These are phyloP conservation scores for Dryoscopus gambensis DNA, from an alignment of 2,113 vertebrate genomes.

Conservation along the genomic window DNA sequence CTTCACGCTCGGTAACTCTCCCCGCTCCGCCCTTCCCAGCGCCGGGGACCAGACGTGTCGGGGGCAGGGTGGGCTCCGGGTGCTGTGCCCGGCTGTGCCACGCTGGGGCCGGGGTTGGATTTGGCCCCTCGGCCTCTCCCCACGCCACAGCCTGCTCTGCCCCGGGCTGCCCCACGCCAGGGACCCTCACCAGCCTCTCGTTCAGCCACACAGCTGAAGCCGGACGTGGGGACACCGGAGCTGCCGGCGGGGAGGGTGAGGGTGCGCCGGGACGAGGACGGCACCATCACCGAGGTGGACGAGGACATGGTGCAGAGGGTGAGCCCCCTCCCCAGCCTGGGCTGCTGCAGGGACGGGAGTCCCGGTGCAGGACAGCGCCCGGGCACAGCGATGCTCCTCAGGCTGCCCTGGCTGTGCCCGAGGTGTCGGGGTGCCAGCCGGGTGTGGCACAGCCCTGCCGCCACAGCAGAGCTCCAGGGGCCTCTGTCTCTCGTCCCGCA, in stretches of 20 bases:
- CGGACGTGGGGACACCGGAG: constrained; percentile 89
- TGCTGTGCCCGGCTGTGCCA: background rate
- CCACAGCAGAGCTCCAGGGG: background rate
- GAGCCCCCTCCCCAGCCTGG: background rate
- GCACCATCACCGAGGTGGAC: constrained; percentile 74
- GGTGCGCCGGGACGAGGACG: constrained; percentile 76
- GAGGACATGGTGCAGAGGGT: constrained; percentile 84
- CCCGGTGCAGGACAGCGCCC: background rate
- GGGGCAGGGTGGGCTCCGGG: background rate
- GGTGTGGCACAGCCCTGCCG: background rate
- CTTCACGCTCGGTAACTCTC: constrained; percentile 79
- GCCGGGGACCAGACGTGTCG: accelerated
- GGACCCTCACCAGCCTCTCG: background rate
- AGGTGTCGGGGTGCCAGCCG: too few relatives aligned
- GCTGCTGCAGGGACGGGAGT: accelerated
- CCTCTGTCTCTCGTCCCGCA: constrained; percentile 4
- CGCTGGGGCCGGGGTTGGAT: accelerated
- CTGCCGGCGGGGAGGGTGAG: constrained; percentile 79
- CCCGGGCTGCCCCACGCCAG: accelerated
- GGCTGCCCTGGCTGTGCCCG: background rate
- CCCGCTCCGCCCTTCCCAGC: background rate
- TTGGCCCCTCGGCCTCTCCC: background rate
- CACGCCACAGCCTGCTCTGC: accelerated
- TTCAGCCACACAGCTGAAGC: constrained; percentile 90
- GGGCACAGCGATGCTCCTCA: accelerated